Percentiles rank a stretch among this genome's conserved stretches.
phyloP scores from a whole-genome alignment of 2,113 vertebrate genomes.

The Strix aluco region DNA sequence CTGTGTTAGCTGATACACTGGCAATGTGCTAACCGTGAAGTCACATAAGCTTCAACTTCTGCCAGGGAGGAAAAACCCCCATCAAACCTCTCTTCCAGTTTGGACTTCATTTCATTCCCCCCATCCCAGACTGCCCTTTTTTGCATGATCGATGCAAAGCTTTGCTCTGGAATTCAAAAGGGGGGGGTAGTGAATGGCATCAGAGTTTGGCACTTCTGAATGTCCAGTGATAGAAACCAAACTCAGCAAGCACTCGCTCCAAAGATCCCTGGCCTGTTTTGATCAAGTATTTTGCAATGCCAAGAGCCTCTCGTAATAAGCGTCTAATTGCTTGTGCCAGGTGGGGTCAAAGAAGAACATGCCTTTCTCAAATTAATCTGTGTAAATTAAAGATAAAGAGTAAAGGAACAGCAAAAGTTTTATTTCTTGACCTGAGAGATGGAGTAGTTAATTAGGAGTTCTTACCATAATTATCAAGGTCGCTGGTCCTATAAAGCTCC shows the following conservation, averaged over 20 bases:
- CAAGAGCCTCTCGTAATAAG: conserved; percentile 39
- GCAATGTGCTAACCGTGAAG: background rate
- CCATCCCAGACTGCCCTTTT: background rate
- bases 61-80: background rate
- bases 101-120: background rate
- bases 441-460: conserved; percentile 85
- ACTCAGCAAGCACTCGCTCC: background rate
- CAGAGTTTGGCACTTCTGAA: background rate
- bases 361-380: conserved; percentile 72
- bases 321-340: conserved; percentile 67
- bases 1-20: background rate
- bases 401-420: conserved; percentile 71
- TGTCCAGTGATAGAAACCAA: background rate
- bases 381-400: conserved; percentile 69
- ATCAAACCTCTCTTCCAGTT: background rate
- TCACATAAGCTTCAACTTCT: background rate
- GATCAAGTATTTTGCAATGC: conserved; percentile 46
- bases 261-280: background rate
- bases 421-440: conserved; percentile 80
- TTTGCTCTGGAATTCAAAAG: background rate
- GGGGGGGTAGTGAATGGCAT: background rate
- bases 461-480: conserved; percentile 99
- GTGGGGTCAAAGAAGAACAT: conserved; percentile 70
- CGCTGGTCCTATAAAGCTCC: conserved; percentile 99
- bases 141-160: background rate